Percentiles rank a stretch among this genome's conserved stretches.
phyloP scores from a whole-genome alignment of 2,113 vertebrate species.

The Meleagris gallopavo region DNA sequence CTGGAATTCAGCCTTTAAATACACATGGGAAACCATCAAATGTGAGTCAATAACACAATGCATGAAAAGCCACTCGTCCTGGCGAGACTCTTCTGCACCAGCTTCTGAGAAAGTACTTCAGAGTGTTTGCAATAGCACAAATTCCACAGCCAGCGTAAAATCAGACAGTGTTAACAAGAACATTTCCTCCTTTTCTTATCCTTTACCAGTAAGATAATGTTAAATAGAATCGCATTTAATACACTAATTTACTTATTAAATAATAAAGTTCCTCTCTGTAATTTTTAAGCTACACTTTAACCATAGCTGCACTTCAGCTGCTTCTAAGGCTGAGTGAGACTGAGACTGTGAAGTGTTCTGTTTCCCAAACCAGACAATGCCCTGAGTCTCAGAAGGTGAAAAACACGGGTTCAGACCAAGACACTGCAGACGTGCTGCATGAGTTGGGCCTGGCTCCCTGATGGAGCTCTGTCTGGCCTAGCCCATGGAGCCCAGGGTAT shows the following conservation, averaged over 20 bases:
- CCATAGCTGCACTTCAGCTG: neutral
- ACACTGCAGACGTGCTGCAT: rapidly evolving
- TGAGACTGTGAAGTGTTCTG: neutral
- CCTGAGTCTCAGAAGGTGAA: neutral
- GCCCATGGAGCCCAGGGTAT: neutral
- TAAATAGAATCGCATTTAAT: neutral
- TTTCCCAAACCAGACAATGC: neutral
- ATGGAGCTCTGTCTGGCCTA: neutral
- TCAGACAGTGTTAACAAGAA: neutral
- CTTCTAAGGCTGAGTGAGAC: neutral
- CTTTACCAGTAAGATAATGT: neutral
- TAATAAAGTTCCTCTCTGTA: neutral
- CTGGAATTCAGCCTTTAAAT: slow-evolving; percentile 75
- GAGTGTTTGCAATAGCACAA: slow-evolving; percentile 45
- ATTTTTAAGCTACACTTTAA: neutral
- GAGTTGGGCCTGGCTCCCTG: rapidly evolving
- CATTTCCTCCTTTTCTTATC: slow-evolving; percentile 32
- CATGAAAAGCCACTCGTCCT: slow-evolving; percentile 72
- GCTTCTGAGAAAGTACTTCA: slow-evolving; percentile 63
- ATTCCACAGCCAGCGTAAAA: slow-evolving; percentile 45
- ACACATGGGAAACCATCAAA: slow-evolving; percentile 66
- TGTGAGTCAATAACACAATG: slow-evolving; percentile 63
- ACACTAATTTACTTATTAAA: neutral
- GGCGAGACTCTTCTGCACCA: slow-evolving; percentile 42
- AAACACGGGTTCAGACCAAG: neutral